Evolutionary conservation across 2,797 vertebrate species (phyloP).

Genomic region (Peromyscus eremicus): DNA sequence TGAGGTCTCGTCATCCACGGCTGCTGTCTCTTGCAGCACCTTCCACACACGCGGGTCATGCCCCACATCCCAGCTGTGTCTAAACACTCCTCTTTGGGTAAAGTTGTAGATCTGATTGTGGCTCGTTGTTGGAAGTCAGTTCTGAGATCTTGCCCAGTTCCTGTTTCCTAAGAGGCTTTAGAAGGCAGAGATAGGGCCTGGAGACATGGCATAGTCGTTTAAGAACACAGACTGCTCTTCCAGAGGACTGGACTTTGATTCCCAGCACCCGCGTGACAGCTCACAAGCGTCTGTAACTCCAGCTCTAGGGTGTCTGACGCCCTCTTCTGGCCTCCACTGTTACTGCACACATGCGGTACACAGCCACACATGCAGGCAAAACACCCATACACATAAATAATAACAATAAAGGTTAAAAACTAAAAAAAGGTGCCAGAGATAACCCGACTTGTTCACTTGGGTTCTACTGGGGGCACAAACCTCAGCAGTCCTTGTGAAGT

Average conservation of each 20-base stretch:
- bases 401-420: neutral
- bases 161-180: neutral
- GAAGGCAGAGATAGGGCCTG: slow-evolving; percentile 17
- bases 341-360: neutral
- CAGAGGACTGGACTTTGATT: neutral
- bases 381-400: neutral
- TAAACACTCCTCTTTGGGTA: neutral
- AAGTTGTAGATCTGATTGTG: neutral
- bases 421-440: neutral
- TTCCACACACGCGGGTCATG: neutral
- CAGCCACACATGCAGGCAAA: neutral
- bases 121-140: neutral
- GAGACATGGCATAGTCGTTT: neutral
- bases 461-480: slow-evolving; percentile 38
- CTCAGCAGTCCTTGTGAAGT: slow-evolving; percentile 28
- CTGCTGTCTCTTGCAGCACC: neutral
- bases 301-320: neutral
- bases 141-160: neutral
- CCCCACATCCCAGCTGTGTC: neutral
- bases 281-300: neutral
- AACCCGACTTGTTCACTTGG: slow-evolving; percentile 16
- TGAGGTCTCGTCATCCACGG: neutral
- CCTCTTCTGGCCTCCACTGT: neutral
- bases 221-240: neutral
- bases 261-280: neutral